Base-by-base conservation (phyloP, 2,797 vertebrate genomes). In the Steatocranus sp. region DNA sequence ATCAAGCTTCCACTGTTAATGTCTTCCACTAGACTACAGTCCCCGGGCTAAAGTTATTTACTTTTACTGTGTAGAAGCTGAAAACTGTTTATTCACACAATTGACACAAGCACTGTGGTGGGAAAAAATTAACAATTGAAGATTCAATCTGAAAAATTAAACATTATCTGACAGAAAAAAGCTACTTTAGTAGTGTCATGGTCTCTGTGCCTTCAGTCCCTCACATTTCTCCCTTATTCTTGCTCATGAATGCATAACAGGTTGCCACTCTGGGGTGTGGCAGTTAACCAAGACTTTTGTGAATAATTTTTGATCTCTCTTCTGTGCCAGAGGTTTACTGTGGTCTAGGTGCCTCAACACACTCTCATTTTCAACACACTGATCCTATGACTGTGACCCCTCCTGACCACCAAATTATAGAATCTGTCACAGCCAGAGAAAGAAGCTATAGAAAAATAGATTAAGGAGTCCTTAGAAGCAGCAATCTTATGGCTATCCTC, bases 81-180 rank as follows among this genome's bases (percentile, higher is more conserved):
- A 70, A 43, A 25, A 73, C 10, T 30, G 41, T 30, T 48, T 50
- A 80, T 20, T 56, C 20, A 68, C 36, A 61, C 58, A 36, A 61
- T 63, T 41, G n/a, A 83, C 32, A 50, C 23, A 82, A 70, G 25
- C 54, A 48, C 54, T 83, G 46, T 51, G 23, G 68, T 48, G 15
- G 25, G 30, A 10, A 76, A 70, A 58, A 80, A 81, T 86, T 41
- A 14, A 23, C 49, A 76, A 74, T 73, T 84, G 17, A 66, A 56
- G 75, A 83, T 84, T 86, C 54, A 63, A 70, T 87, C 43, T 76
- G 34, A 76, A 86, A 43, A 80, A 81, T 23, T 10, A 77, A 75
- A 90, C 81, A 85, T 84, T 85, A 81, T 36, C 56, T 74, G 73
- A 49, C 53, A 82, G 18, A 66, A 54, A 85, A 10, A 48, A 48